Evolutionary conservation across 1,140 invertebrate species (phyloP).

Genomic region (Halictus rubicundus): DNA sequence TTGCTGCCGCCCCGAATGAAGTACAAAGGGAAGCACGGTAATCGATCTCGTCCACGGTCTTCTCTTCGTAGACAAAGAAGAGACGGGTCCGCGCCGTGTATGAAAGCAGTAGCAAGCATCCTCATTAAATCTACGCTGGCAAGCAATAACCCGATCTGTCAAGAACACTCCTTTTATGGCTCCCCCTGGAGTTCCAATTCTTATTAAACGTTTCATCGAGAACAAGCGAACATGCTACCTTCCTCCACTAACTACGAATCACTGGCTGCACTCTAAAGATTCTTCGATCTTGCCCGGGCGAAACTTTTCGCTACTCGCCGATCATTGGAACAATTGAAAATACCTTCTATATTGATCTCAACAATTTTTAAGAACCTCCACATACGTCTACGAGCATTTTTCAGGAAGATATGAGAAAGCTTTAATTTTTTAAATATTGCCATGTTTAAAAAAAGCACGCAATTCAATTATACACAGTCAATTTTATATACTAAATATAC

Average conservation of each 20-base stretch:
- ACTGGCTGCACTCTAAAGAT: no score
- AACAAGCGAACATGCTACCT: background rate
- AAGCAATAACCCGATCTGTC: constrained; percentile 41
- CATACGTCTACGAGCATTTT: no score
- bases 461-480: no score
- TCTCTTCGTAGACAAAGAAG: constrained; percentile 22
- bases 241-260: background rate
- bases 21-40: constrained; percentile 12
- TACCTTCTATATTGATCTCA: no score
- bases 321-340: no score
- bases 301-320: no score
- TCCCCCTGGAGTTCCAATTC: background rate
- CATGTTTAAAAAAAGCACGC: no score
- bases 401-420: no score
- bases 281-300: no score
- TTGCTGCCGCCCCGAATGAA: background rate
- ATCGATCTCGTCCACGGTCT: background rate
- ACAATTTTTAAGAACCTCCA: no score
- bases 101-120: constrained; percentile 16
- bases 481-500: no score
- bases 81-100: background rate
- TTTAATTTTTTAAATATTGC: no score
- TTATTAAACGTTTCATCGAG: constrained; percentile 12
- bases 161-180: constrained; percentile 27
- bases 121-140: constrained; percentile 24